Evolutionary conservation across 2,888 invertebrate species (phyloP), one percentile per base, ranked within the genome.

Genomic region (Augochlorella aurata): DNA sequence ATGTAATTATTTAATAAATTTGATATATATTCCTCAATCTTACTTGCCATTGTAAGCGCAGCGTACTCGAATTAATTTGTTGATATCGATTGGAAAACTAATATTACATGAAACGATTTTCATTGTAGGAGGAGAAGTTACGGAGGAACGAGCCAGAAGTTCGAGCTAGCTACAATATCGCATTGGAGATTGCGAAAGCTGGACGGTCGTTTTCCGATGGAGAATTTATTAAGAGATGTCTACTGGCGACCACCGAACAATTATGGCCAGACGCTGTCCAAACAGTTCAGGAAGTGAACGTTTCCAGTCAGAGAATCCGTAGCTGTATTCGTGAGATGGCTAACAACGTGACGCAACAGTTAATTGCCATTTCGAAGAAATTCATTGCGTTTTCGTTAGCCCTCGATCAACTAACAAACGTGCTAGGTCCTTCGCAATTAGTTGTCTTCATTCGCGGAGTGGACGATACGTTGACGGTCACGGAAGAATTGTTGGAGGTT

Each of bases 151-250:
- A 63, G 18, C 63, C 63, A 18, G 68, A 47, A 50, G 49, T 69
- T 38, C 68, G 68, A 38, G 49, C 49, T 1, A 69, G 68, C n/a
- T 69, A 69, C 1, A 69, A 69, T 5, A 69, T 69, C 18, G 68
- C 68, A 2, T 50, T 69, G 18, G 50, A 69, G n/a, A 69, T 69
- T 38, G 68, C 68, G n/a, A 69, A 69, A 29, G 38, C 63, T n/a
- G 63, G 63, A 0, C 63, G 63, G 0, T 18, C 63, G 29, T 63
- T 63, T 63, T 63, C 63, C 0, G 63, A 63, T 10, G 63, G 63
- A 18, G 63, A 63, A 63, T 38, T 38, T 18, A 38, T 63, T 18
- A 63, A 38, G 38, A 63, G 18, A 29, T 63, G 63, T 63, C 63
- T 63, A 10, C 10, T 63, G 63, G 63, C 63, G 29, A 63, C 63